These are phyloP conservation scores for Notiomystis cincta DNA, from an alignment of 2,113 vertebrate species.

Conservation along the genomic window DNA sequence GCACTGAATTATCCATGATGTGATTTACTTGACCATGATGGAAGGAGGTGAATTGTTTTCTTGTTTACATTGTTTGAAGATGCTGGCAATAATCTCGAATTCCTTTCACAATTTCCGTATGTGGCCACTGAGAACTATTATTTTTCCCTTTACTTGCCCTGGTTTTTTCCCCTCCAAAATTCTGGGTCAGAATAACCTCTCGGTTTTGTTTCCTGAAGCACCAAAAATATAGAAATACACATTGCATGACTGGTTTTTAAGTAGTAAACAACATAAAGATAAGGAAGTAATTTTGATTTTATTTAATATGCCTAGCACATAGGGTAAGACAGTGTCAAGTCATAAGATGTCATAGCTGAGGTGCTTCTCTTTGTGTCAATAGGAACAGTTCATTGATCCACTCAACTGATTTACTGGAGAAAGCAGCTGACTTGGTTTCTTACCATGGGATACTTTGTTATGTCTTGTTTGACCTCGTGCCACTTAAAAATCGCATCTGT, in stretches of 20 bases:
- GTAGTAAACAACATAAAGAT: neutral
- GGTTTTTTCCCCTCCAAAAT: neutral
- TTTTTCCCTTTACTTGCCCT: neutral
- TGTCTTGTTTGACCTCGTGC: neutral
- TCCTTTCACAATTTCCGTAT: neutral
- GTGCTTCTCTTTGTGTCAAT: neutral
- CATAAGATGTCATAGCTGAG: neutral
- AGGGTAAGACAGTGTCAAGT: neutral
- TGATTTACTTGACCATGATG: neutral
- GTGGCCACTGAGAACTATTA: neutral
- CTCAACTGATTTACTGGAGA: neutral
- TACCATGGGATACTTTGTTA: neutral
- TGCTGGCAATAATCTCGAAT: neutral
- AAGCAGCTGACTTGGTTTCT: neutral
- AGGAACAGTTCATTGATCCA: neutral
- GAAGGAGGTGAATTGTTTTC: neutral
- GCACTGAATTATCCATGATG: neutral
- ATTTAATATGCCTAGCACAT: neutral
- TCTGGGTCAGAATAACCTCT: neutral
- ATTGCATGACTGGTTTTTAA: neutral
- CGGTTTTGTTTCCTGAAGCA: neutral
- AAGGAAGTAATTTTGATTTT: neutral
- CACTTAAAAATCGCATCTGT: neutral
- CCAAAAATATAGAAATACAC: neutral
- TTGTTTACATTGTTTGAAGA: neutral